Evolutionary conservation across 1,140 invertebrate genomes (phyloP).

Genomic region (Anastatus disparis): DNA sequence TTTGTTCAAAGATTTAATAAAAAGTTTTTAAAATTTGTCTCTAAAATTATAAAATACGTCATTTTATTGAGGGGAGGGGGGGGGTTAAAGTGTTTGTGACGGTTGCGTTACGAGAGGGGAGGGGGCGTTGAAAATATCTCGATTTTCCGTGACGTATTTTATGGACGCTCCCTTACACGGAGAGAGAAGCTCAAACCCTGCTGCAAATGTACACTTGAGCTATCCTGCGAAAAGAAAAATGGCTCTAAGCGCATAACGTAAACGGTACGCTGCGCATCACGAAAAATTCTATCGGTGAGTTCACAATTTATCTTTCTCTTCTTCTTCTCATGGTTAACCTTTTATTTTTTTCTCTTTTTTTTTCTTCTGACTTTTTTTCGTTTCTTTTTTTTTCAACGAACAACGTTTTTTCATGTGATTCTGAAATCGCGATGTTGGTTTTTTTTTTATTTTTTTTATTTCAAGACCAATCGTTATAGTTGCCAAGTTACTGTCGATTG

Average conservation of each 20-base stretch:
- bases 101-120: too few species aligned
- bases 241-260: conserved; percentile 16
- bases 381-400: background rate
- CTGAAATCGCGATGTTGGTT: conserved; percentile 22
- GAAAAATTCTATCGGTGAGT: conserved; percentile 43
- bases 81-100: too few species aligned
- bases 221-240: conserved; percentile 27
- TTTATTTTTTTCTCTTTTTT: conserved; percentile 1
- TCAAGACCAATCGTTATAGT: conserved; percentile 8
- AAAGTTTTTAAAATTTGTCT: too few species aligned
- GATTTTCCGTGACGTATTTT: too few species aligned
- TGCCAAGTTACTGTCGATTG: conserved; percentile 29
- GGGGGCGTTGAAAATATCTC: too few species aligned
- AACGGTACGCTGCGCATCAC: conserved; percentile 23
- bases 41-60: too few species aligned
- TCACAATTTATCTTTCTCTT: conserved; percentile 46
- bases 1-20: too few species aligned
- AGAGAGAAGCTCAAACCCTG: too few species aligned
- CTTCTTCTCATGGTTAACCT: background rate
- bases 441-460: too few species aligned
- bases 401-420: background rate
- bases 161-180: background rate
- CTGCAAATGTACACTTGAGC: conserved; percentile 19
- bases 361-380: conserved; percentile 7
- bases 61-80: too few species aligned